A percentile compares a stretch with the other conserved stretches of the same genome.
phyloP scores from a whole-genome alignment of 2,797 vertebrate genomes.

The Sus cebifrons region DNA sequence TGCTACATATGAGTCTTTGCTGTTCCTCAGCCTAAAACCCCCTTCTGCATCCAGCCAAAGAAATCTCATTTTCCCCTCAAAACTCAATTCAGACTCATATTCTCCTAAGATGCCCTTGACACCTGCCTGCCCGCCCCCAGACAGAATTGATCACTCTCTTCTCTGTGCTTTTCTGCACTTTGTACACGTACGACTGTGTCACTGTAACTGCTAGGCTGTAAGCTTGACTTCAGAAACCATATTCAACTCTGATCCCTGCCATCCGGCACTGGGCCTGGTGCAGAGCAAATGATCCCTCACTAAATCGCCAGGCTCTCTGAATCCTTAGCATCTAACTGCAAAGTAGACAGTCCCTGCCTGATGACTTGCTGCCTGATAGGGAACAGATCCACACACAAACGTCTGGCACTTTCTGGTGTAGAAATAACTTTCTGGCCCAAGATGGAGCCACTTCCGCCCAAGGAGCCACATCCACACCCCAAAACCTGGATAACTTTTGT shows the following conservation, averaged over 20 bases:
- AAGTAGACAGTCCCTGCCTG: not conserved
- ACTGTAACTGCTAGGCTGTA: no score
- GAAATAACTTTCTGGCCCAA: slow-evolving; percentile 1
- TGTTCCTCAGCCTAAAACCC: not conserved
- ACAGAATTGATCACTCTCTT: not conserved
- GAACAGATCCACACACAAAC: not conserved
- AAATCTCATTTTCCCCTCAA: slow-evolving; percentile 41
- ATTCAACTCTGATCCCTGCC: not conserved
- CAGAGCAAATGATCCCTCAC: not conserved
- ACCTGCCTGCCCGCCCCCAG: no score
- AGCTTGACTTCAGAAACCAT: slow-evolving; percentile 14
- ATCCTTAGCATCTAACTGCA: not conserved
- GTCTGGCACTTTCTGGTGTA: not conserved
- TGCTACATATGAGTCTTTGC: not conserved
- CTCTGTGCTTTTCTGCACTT: not conserved
- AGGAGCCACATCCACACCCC: not conserved
- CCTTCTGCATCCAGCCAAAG: not conserved
- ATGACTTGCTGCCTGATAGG: not conserved
- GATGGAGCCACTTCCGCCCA: not conserved
- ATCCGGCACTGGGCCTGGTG: not conserved
- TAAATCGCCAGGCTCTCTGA: not conserved
- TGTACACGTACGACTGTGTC: not conserved
- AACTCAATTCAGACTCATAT: not conserved
- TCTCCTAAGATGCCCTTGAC: not conserved
- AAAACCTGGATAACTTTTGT: not conserved